These are phyloP conservation scores for Rhyzopertha dominica DNA, from an alignment of 1,140 invertebrate species.

Conservation along the genomic window DNA sequence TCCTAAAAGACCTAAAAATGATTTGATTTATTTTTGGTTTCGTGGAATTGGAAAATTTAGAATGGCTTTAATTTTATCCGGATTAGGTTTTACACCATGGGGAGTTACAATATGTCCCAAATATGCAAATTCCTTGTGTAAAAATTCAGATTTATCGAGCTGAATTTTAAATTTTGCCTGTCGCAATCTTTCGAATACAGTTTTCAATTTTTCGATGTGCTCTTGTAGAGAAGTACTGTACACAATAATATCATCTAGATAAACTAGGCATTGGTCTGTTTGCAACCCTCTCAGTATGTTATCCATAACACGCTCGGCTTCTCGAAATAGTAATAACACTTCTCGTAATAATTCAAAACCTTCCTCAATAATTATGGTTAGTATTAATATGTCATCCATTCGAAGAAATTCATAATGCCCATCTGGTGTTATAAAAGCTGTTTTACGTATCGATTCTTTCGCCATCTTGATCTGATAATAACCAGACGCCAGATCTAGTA, in stretches of 20 bases:
- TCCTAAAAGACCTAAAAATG: no score
- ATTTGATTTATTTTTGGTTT: not conserved
- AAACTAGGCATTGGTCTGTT: conserved; percentile 24
- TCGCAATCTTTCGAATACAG: conserved; percentile 9
- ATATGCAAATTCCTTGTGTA: conserved; percentile 18
- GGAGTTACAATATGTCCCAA: conserved; percentile 20
- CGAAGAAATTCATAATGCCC: conserved; percentile 44
- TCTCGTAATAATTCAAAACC: no score
- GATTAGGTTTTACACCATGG: not conserved
- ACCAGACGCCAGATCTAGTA: conserved; percentile 48
- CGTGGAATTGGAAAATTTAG: not conserved
- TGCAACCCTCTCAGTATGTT: conserved; percentile 26
- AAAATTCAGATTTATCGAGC: conserved; percentile 18
- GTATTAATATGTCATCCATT: no score
- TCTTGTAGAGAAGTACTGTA: conserved; percentile 20
- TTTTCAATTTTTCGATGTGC: conserved; percentile 20
- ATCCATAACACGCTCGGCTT: conserved; percentile 38
- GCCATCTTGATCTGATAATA: conserved; percentile 41
- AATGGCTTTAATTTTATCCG: not conserved
- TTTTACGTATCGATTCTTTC: conserved; percentile 34
- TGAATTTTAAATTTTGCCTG: conserved; percentile 28
- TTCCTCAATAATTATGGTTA: no score
- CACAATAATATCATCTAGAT: conserved; percentile 37
- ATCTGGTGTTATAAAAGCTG: conserved; percentile 40
- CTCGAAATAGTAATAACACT: no score